These are phyloP conservation scores for Malurus alboscapulatus DNA, from an alignment of 2,113 vertebrate genomes.

Conservation along the genomic window DNA sequence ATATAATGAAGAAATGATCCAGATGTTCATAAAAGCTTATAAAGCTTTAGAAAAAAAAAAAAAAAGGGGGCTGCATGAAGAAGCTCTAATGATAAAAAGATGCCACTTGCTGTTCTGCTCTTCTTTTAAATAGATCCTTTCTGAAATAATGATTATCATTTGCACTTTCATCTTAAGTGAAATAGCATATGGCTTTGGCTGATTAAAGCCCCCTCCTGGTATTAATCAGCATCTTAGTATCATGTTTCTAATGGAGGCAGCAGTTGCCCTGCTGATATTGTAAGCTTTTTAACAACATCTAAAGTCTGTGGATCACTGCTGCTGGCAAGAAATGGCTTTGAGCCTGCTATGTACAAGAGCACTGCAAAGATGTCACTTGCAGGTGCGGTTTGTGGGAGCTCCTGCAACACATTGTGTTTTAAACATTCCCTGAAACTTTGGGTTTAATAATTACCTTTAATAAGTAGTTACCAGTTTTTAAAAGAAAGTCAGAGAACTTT, in stretches of 20 bases:
- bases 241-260: constrained; percentile 73
- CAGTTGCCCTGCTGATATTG: constrained; percentile 70
- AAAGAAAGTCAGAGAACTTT: background rate
- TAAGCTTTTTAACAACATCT: constrained; percentile 73
- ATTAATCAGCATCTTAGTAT: constrained; percentile 77
- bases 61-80: constrained; percentile 54
- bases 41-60: constrained; percentile 56
- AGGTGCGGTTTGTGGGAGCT: constrained; percentile 59
- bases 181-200: constrained; percentile 75
- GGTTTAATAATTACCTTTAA: constrained; percentile 14
- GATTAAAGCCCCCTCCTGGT: constrained; percentile 79
- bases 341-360: constrained; percentile 44
- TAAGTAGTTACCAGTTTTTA: background rate
- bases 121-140: constrained; percentile 74
- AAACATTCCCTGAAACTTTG: background rate
- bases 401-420: background rate
- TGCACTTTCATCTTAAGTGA: constrained; percentile 79
- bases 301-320: constrained; percentile 60
- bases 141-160: constrained; percentile 77
- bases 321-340: constrained; percentile 66
- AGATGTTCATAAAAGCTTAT: constrained; percentile 70
- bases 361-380: constrained; percentile 57
- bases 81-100: constrained; percentile 72
- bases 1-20: constrained; percentile 71
- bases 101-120: constrained; percentile 73